A percentile compares a stretch with the other conserved stretches of the same genome.
Evolutionary conservation across 2,113 vertebrate species (phyloP).

Genomic region (Zapus hudsonius): DNA sequence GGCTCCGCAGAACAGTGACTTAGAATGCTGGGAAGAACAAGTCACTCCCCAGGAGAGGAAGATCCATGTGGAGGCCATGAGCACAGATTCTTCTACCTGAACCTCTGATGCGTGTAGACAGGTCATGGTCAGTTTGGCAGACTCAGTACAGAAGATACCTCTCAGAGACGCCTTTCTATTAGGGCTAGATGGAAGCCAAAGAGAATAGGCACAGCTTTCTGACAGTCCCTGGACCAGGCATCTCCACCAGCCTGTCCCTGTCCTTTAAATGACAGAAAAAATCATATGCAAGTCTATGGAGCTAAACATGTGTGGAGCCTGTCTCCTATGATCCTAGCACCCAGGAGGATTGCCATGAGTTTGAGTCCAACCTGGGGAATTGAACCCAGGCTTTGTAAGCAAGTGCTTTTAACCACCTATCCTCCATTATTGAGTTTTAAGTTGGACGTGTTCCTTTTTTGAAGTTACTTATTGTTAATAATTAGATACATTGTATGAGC

Average conservation of each 20-base stretch:
- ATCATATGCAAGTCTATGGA: not conserved
- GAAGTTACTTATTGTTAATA: too few relatives aligned
- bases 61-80: slow-evolving; percentile 57
- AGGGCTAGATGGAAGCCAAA: not conserved
- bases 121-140: slow-evolving; percentile 22
- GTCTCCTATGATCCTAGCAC: too few relatives aligned
- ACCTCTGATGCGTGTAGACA: slow-evolving; percentile 22
- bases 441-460: not conserved
- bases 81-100: slow-evolving; percentile 47
- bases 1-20: slow-evolving; percentile 18
- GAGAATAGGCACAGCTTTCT: not conserved
- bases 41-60: slow-evolving; percentile 38
- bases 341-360: too few relatives aligned
- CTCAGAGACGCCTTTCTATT: not conserved
- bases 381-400: too few relatives aligned
- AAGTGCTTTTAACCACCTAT: too few relatives aligned
- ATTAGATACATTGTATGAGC: too few relatives aligned
- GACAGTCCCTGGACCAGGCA: not conserved
- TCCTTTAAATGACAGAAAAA: not conserved
- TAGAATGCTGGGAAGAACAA: not conserved
- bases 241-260: not conserved
- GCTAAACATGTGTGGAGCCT: too few relatives aligned
- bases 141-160: slow-evolving; percentile 18
- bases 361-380: too few relatives aligned
- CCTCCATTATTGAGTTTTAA: not conserved